Base-by-base conservation (phyloP, 2,888 invertebrate species). In the Ophion obscuratus region DNA sequence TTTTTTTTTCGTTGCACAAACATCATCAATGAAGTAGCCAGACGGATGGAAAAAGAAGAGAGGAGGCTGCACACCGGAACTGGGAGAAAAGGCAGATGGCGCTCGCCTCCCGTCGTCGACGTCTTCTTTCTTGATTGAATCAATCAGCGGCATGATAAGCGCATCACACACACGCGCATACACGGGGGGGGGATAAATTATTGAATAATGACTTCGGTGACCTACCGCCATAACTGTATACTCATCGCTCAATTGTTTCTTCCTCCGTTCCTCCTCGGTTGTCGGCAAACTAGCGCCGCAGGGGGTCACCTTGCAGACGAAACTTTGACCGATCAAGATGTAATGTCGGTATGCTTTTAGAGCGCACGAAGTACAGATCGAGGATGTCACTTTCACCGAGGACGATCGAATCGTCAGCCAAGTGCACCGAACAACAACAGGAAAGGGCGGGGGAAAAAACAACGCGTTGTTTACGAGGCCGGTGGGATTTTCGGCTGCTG, bases 81-180 rank as follows among this genome's bases (percentile, higher is more conserved):
- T 47, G 27, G 14, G 74, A 9, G 70, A 71, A 4, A 10, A 71
- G 66, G 66, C 76, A 73, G 81, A 84, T 79, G 85, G 80, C 82
- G 74, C 79, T 73, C 86, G 76, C 74, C 74, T 75, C 62, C 77
- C 67, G 40, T n/a, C 84, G 68, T 62, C 66, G 47, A 7, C 73
- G 73, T 53, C 62, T 57, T 36, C 11, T 11, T 11, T 40, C 40
- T 61, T 36, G 73, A 81, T 84, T 84, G 77, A 78, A 77, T 74
- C 73, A 81, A 81, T 84, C 77, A 80, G 66, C 80, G 70, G 59
- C 59, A 47, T 44, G 79, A 62, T 44, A 71, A n/a, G 57, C 61
- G 79, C 75, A 76, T 77, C 71, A 73, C 40, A 40, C 40, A 40
- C 7, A 76, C 57, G 4, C 57, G 5, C 1, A n/a, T 1, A 40